Evolutionary conservation across 2,888 invertebrate genomes (phyloP).

Genomic region (Acanthosepion esculentum): DNA sequence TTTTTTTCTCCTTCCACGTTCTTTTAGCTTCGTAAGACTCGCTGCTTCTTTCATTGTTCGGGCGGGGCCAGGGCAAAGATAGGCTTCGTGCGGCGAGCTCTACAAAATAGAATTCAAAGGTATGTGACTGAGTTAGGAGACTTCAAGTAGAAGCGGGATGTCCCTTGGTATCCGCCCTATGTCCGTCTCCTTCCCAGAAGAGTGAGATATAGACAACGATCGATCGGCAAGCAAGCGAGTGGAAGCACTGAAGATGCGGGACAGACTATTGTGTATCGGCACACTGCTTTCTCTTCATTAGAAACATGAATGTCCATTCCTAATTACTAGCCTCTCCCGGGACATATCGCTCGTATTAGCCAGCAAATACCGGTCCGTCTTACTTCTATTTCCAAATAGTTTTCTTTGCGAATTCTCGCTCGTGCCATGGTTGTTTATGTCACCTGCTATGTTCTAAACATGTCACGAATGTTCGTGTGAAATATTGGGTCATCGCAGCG

Average conservation of each 20-base stretch:
- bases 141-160: background rate
- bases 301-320: conserved; percentile 15
- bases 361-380: background rate
- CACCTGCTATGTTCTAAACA: conserved; percentile 48
- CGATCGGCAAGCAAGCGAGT: background rate
- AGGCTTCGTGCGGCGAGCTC: background rate
- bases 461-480: conserved; percentile 48
- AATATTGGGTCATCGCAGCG: conserved; percentile 39
- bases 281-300: conserved; percentile 24
- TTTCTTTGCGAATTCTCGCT: conserved; percentile 35
- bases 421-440: conserved; percentile 48
- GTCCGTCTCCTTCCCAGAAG: conserved; percentile 33
- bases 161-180: conserved; percentile 10
- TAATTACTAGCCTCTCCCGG: conserved; percentile 41
- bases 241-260: conserved; percentile 11
- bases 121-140: conserved; percentile 33
- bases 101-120: conserved; percentile 6
- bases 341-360: conserved; percentile 45
- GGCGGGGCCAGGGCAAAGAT: background rate
- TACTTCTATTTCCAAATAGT: background rate
- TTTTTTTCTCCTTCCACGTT: background rate
- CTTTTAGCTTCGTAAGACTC: background rate
- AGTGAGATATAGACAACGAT: background rate
- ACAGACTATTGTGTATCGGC: background rate
- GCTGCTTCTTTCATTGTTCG: background rate